Percentiles rank a stretch among this genome's conserved stretches.
phyloP scores from a whole-genome alignment of 2,797 vertebrate species.

The Myripristis murdjan region DNA sequence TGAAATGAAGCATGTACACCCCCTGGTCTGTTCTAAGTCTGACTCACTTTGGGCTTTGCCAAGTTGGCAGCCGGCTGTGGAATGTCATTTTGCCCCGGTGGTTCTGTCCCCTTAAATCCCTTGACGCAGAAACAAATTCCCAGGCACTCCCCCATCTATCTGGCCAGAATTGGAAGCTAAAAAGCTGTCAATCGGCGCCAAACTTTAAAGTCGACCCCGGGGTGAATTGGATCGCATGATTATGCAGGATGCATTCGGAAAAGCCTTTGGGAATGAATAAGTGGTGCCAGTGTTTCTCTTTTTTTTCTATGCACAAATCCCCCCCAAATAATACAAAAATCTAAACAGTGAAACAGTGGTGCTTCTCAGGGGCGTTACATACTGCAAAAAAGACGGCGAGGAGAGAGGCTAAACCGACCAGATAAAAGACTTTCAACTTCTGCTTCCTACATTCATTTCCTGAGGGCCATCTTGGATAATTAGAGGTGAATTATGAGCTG shows the following conservation, averaged over 20 bases:
- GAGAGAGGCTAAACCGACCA: conserved; percentile 5
- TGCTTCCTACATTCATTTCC: conserved; percentile 20
- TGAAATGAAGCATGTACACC: conserved; percentile 68
- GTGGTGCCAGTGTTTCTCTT: conserved; percentile 22
- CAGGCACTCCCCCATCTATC: conserved; percentile 34
- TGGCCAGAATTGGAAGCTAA: conserved; percentile 44
- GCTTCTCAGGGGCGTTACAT: conserved; percentile 9
- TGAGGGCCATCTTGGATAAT: not conserved
- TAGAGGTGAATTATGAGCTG: conserved; percentile 6
- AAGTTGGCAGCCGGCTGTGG: conserved; percentile 59
- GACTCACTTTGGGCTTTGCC: conserved; percentile 60
- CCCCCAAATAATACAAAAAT: conserved; percentile 22
- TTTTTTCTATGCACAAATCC: conserved; percentile 11
- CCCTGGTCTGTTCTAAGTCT: conserved; percentile 56
- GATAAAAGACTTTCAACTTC: conserved; percentile 35
- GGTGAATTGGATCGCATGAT: conserved; percentile 63
- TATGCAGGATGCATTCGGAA: conserved; percentile 51
- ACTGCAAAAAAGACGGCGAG: not conserved
- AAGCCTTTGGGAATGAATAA: conserved; percentile 45
- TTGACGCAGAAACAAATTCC: conserved; percentile 54
- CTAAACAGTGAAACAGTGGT: conserved; percentile 27
- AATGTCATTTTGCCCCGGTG: conserved; percentile 58
- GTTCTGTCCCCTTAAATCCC: conserved; percentile 62
- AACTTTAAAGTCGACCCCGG: conserved; percentile 53
- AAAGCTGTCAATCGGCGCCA: conserved; percentile 52